These are phyloP conservation scores for Cantharis nigra DNA, from an alignment of 2,888 invertebrate species.

Conservation along the genomic window DNA sequence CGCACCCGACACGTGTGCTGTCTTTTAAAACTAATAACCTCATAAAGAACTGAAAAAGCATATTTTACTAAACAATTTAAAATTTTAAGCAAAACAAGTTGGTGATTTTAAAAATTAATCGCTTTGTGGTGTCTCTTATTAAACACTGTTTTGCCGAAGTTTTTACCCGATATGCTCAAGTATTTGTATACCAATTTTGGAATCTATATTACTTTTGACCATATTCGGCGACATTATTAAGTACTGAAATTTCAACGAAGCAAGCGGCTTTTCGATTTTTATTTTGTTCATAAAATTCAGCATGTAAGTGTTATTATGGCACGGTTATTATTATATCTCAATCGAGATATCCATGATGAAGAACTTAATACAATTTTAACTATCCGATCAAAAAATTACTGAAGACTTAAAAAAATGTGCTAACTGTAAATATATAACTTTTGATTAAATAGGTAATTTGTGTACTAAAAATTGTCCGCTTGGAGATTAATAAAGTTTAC, in stretches of 20 bases:
- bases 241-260: slow-evolving; percentile 17
- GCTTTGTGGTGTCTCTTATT: not conserved
- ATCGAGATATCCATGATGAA: slow-evolving; percentile 16
- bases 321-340: slow-evolving; percentile 10
- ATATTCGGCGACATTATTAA: slow-evolving; percentile 17
- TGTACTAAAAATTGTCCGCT: not conserved
- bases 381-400: not conserved
- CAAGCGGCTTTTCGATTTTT: slow-evolving; percentile 13
- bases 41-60: not conserved
- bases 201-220: slow-evolving; percentile 26
- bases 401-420: not conserved
- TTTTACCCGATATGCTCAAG: not conserved
- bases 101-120: not conserved
- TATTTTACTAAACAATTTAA: not conserved
- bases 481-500: not conserved
- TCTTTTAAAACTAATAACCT: not conserved
- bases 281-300: slow-evolving; percentile 12
- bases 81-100: not conserved
- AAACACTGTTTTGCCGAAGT: not conserved
- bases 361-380: not conserved
- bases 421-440: not conserved
- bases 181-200: slow-evolving; percentile 21
- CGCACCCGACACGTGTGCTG: not conserved
- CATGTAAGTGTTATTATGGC: slow-evolving; percentile 16
- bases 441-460: not conserved